A percentile compares a stretch with the other conserved stretches of the same genome.
Evolutionary conservation across 2,797 vertebrate genomes (phyloP).

Genomic region (Lerista edwardsae): DNA sequence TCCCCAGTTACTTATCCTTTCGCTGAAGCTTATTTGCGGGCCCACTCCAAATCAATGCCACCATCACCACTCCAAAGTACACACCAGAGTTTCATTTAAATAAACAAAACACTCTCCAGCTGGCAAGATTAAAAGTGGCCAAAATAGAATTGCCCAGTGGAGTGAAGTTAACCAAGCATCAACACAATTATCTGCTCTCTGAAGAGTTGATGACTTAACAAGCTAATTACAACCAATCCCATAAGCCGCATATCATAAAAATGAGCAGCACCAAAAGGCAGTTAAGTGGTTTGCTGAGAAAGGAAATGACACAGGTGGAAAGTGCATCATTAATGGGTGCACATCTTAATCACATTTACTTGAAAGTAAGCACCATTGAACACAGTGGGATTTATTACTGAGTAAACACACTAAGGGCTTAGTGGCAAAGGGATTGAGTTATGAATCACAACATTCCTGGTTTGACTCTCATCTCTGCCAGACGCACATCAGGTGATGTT

Average conservation of each 20-base stretch:
- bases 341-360: neutral
- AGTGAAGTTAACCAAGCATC: constrained; percentile 16
- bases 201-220: constrained; percentile 11
- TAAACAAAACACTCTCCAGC: neutral
- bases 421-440: no score
- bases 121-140: neutral
- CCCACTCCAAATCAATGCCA: neutral
- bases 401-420: neutral
- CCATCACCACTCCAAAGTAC: neutral
- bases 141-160: neutral
- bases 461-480: no score
- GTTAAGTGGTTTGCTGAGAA: neutral
- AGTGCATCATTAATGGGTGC: neutral
- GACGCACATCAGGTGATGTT: no score
- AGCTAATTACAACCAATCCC: constrained; percentile 14
- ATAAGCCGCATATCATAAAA: neutral
- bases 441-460: no score
- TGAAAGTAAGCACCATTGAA: neutral
- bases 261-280: neutral
- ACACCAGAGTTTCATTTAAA: neutral
- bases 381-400: neutral
- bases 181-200: constrained; percentile 19
- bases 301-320: neutral
- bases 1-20: neutral
- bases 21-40: neutral